Evolutionary conservation across 2,797 vertebrate species (phyloP).

Genomic region (Amblyraja radiata): DNA sequence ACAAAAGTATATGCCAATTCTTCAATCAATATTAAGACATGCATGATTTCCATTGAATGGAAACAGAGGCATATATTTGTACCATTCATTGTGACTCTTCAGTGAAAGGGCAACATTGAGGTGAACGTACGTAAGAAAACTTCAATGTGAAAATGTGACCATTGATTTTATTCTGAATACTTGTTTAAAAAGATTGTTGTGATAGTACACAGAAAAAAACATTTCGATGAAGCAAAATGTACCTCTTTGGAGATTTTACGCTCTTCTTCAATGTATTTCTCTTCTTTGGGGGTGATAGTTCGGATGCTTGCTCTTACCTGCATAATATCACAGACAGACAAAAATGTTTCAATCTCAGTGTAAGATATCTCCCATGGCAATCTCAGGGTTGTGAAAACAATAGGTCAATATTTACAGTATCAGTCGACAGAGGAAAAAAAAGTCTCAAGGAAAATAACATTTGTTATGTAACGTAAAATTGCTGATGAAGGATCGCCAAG

Average conservation of each 20-base stretch:
- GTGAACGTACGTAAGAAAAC: neutral
- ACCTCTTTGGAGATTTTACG: constrained; percentile 97
- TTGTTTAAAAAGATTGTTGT: neutral
- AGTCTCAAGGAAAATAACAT: neutral
- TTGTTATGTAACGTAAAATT: neutral
- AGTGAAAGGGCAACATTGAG: neutral
- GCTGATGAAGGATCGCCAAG: neutral
- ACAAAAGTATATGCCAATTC: neutral
- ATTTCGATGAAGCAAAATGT: constrained; percentile 45
- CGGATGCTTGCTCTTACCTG: constrained; percentile 92
- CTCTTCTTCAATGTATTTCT: constrained; percentile 97
- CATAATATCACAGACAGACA: constrained; percentile 39
- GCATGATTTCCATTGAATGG: neutral
- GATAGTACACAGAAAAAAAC: neutral
- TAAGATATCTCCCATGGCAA: constrained; percentile 11
- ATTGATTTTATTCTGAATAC: neutral
- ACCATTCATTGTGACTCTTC: neutral
- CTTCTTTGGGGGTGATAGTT: constrained; percentile 87
- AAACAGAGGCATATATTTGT: neutral
- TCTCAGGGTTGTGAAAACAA: neutral
- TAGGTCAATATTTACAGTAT: neutral
- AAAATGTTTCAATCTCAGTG: constrained; percentile 17
- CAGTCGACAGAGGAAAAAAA: neutral
- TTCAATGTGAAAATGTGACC: neutral
- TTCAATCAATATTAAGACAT: neutral